A percentile compares a stretch with the other conserved stretches of the same genome.
Evolutionary conservation across 2,888 invertebrate species (phyloP).

Genomic region (Aphidoletes aphidimyza): DNA sequence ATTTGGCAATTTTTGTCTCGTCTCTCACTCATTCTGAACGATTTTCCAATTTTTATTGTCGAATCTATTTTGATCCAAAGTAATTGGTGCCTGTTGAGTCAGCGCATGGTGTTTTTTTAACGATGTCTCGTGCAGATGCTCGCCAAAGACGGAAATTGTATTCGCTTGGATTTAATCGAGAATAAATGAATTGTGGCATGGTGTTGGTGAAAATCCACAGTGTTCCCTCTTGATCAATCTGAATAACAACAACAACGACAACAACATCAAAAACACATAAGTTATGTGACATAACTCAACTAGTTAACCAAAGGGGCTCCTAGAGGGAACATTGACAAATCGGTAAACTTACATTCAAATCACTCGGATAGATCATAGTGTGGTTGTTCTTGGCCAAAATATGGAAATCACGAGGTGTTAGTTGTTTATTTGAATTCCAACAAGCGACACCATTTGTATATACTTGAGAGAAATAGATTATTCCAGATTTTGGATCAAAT

Average conservation of each 20-base stretch:
- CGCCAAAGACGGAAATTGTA: slow-evolving; percentile 75
- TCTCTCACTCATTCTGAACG: too few relatives aligned
- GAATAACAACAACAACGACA: background rate
- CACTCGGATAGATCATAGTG: slow-evolving; percentile 78
- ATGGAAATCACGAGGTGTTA: slow-evolving; percentile 66
- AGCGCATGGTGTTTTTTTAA: background rate
- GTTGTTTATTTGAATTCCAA: slow-evolving; percentile 72
- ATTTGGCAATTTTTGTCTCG: too few relatives aligned
- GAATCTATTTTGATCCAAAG: background rate
- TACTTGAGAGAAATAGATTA: slow-evolving; percentile 77
- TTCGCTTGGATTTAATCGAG: slow-evolving; percentile 70
- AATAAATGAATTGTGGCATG: slow-evolving; percentile 75
- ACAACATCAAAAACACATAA: too few relatives aligned
- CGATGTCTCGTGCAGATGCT: background rate
- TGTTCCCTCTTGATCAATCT: slow-evolving; percentile 54
- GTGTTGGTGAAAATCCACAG: slow-evolving; percentile 68
- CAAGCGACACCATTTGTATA: slow-evolving; percentile 79
- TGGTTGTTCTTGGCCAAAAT: slow-evolving; percentile 71
- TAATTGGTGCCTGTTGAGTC: background rate
- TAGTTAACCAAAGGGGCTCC: too few relatives aligned
- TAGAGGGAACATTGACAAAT: background rate
- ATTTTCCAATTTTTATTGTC: background rate
- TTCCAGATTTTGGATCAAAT: slow-evolving; percentile 71
- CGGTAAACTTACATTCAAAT: slow-evolving; percentile 67
- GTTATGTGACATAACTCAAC: too few relatives aligned